These are phyloP conservation scores for Drosophila meridiana DNA, from an alignment of 2,888 invertebrate genomes.

Conservation along the genomic window DNA sequence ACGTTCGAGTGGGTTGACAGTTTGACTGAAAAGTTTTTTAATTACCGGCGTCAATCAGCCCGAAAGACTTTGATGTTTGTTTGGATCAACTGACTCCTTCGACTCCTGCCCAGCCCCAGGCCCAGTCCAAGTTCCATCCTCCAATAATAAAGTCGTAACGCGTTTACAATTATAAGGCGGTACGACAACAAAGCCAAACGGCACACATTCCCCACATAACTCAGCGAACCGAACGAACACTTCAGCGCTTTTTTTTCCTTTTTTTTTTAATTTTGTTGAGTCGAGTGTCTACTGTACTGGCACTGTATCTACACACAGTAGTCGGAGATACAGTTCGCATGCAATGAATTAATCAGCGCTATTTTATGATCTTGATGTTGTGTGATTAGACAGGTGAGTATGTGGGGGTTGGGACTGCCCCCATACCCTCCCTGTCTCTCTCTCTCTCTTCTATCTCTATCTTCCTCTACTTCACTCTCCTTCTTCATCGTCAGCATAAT, in stretches of 20 bases:
- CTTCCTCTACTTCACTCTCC: not conserved
- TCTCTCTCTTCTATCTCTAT: not conserved
- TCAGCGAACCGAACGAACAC: slow-evolving; percentile 16
- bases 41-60: slow-evolving; percentile 57
- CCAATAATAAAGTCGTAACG: slow-evolving; percentile 74
- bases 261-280: not conserved
- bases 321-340: slow-evolving; percentile 54
- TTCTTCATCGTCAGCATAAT: slow-evolving; percentile 44
- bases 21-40: slow-evolving; percentile 69
- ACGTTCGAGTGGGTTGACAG: slow-evolving; percentile 67
- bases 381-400: slow-evolving; percentile 27
- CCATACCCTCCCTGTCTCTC: not conserved
- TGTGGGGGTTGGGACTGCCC: not conserved
- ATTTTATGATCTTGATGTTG: slow-evolving; percentile 55
- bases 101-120: not conserved
- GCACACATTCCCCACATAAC: slow-evolving; percentile 68
- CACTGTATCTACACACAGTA: slow-evolving; percentile 36
- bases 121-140: not conserved
- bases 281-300: slow-evolving; percentile 52
- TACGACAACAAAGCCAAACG: slow-evolving; percentile 70
- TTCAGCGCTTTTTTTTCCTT: not conserved
- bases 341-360: slow-evolving; percentile 74
- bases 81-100: slow-evolving; percentile 36
- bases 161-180: slow-evolving; percentile 76
- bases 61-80: slow-evolving; percentile 41